Conservation (phyloP, 2,888 invertebrate species). For the Arrhopalites spinosus region DNA sequence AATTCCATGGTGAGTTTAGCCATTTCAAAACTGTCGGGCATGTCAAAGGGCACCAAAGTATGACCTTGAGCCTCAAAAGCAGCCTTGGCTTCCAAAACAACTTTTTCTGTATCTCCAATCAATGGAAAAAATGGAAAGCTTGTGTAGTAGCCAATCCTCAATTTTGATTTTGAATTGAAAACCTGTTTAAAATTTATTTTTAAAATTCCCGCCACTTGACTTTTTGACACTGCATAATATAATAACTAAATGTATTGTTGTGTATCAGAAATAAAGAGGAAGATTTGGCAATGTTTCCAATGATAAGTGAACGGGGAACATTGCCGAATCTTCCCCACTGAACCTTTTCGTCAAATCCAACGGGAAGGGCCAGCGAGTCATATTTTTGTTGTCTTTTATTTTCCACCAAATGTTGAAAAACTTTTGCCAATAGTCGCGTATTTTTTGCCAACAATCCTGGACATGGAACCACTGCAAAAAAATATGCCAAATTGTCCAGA, state of each 20-base stretch:
- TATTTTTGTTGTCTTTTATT: conserved; percentile 46
- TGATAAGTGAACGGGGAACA: too few relatives aligned
- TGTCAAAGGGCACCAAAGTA: conserved; percentile 51
- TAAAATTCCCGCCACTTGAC: too few relatives aligned
- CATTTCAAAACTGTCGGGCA: conserved; percentile 48
- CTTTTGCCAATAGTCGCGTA: conserved; percentile 57
- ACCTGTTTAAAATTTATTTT: conserved; percentile 26
- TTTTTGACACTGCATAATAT: too few relatives aligned
- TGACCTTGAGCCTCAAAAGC: conserved; percentile 52
- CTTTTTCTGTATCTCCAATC: conserved; percentile 58
- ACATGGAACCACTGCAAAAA: conserved; percentile 48
- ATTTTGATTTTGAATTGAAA: conserved; percentile 30
- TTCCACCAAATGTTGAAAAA: conserved; percentile 56
- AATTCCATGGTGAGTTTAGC: conserved; percentile 46
- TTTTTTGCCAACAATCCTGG: conserved; percentile 59
- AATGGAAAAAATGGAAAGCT: conserved; percentile 58
- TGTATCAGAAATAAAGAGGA: not conserved
- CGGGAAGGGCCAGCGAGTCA: conserved; percentile 57
- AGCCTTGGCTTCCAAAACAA: conserved; percentile 56
- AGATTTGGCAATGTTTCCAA: not conserved
- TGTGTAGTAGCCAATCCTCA: conserved; percentile 59
- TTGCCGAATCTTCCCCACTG: too few relatives aligned
- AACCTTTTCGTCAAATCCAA: conserved; percentile 59
- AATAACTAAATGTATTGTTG: too few relatives aligned
- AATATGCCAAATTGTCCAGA: conserved; percentile 11